These are phyloP conservation scores for Campylomormyrus numenius DNA, from an alignment of 2,113 vertebrate species.

Conservation along the genomic window DNA sequence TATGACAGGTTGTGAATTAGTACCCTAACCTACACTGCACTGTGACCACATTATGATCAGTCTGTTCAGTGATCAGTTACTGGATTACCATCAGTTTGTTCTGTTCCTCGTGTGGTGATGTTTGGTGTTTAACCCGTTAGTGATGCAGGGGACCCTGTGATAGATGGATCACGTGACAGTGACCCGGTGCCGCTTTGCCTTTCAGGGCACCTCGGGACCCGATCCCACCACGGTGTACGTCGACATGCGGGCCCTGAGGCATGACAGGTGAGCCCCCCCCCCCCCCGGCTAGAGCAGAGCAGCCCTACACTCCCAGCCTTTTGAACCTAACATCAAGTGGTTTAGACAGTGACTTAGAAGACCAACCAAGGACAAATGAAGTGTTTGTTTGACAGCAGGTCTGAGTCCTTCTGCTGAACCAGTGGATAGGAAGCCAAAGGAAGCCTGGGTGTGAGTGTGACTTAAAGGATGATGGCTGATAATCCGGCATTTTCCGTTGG, in stretches of 20 bases:
- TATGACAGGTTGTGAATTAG: background rate
- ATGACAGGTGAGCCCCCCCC: slow-evolving; percentile 72
- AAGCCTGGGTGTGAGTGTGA: background rate
- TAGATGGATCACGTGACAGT: background rate
- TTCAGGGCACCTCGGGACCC: slow-evolving; percentile 89
- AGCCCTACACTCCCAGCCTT: background rate
- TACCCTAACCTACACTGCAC: background rate
- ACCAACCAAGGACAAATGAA: background rate
- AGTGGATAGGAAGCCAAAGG: background rate
- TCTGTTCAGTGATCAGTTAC: background rate
- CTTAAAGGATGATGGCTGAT: background rate
- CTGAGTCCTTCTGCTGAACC: background rate
- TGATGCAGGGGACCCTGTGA: background rate
- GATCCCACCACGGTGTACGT: slow-evolving; percentile 97
- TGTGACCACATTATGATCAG: background rate
- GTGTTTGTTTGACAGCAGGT: background rate
- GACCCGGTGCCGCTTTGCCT: background rate
- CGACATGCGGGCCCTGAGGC: slow-evolving; percentile 95
- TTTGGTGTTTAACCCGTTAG: background rate
- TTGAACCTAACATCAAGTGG: background rate
- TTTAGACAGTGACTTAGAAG: background rate
- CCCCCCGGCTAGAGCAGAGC: background rate
- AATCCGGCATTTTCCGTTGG: background rate
- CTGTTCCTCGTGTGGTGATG: background rate
- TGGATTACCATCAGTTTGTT: background rate